These are phyloP conservation scores for Eristalinus aeneus DNA, from an alignment of 2,888 invertebrate genomes.

Conservation along the genomic window DNA sequence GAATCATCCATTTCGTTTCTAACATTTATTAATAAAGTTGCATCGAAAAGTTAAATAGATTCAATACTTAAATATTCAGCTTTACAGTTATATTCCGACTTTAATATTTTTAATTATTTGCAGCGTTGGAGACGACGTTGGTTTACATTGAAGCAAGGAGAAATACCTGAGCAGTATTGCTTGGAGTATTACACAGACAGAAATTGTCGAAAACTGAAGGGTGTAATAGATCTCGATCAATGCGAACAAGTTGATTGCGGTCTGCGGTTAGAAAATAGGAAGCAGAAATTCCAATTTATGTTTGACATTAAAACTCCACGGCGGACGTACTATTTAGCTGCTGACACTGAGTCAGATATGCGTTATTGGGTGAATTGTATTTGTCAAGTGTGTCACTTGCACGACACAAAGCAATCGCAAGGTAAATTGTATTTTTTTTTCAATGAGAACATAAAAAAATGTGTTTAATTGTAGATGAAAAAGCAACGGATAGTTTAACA, in stretches of 20 bases:
- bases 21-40: conserved; percentile 6
- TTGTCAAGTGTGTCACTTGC: conserved; percentile 94
- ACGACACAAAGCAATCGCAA: conserved; percentile 82
- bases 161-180: conserved; percentile 95
- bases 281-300: conserved; percentile 90
- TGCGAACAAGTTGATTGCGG: conserved; percentile 97
- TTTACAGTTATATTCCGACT: neutral
- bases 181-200: conserved; percentile 96
- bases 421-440: conserved; percentile 68
- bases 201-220: conserved; percentile 91
- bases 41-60: no score
- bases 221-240: conserved; percentile 95
- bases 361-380: conserved; percentile 97
- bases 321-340: conserved; percentile 94
- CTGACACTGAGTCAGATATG: conserved; percentile 96
- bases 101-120: neutral
- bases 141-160: conserved; percentile 95
- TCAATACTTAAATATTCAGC: no score
- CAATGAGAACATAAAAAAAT: neutral
- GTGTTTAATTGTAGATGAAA: conserved; percentile 36
- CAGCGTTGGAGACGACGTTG: conserved; percentile 97
- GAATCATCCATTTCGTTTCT: conserved; percentile 39
- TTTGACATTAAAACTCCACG: conserved; percentile 94
- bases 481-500: neutral
- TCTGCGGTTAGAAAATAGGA: conserved; percentile 90